phyloP scores from a whole-genome alignment of 2,888 invertebrate genomes.

The Xestoiulus laeticollis region DNA sequence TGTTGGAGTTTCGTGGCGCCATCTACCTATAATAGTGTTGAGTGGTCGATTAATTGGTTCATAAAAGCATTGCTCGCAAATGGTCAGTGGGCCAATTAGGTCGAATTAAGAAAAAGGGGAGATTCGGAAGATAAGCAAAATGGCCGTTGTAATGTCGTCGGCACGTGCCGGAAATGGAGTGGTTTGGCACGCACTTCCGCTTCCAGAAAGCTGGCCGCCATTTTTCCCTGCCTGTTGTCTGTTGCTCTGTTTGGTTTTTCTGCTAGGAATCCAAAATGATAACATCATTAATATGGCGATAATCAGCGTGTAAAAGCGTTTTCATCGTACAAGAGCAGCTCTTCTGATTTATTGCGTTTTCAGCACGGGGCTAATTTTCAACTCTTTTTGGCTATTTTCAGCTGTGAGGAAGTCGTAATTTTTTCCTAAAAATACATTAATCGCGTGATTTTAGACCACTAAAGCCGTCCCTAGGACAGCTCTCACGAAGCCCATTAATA shows the following conservation, averaged over 20 bases:
- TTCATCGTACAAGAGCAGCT: not conserved
- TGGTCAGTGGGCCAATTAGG: slow-evolving; percentile 34
- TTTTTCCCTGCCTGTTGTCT: slow-evolving; percentile 22
- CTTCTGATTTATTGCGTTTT: slow-evolving; percentile 18
- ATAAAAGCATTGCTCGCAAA: not conserved
- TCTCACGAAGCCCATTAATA: not conserved
- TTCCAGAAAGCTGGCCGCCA: not conserved
- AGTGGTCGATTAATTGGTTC: not conserved
- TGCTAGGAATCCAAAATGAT: not conserved
- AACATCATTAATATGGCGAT: slow-evolving; percentile 17
- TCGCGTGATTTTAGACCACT: not conserved
- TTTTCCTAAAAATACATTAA: not conserved
- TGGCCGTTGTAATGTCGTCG: not conserved
- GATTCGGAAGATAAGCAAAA: slow-evolving; percentile 19
- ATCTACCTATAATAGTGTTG: not conserved
- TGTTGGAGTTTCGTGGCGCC: not conserved
- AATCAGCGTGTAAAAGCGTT: slow-evolving; percentile 19
- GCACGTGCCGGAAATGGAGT: slow-evolving; percentile 14
- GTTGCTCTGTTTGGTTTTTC: not conserved
- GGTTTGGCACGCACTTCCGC: not conserved
- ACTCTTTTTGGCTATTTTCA: not conserved
- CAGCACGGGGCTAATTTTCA: slow-evolving; percentile 30
- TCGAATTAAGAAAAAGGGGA: slow-evolving; percentile 28
- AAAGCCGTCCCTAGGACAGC: not conserved
- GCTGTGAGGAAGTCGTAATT: slow-evolving; percentile 19